Percentiles rank a stretch among this genome's conserved stretches.
These are phyloP conservation scores for Anagyrus pseudococci DNA, from an alignment of 2,888 invertebrate species.

Conservation along the genomic window DNA sequence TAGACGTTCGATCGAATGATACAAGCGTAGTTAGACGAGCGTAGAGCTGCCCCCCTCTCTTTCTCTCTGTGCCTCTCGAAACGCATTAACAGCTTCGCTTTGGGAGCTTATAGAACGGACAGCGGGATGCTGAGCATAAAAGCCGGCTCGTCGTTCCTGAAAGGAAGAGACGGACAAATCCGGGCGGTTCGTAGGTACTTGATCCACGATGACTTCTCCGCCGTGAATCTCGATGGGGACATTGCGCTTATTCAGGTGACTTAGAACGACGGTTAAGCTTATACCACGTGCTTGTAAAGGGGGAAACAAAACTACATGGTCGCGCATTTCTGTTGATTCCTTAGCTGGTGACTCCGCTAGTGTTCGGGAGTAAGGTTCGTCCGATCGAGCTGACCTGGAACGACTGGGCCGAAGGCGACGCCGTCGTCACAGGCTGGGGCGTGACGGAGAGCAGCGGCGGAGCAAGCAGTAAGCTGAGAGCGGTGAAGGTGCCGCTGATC, in stretches of 20 bases:
- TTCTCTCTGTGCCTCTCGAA: too few species aligned
- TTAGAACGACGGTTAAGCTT: too few species aligned
- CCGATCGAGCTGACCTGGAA: conserved; percentile 46
- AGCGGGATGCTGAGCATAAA: conserved; percentile 31
- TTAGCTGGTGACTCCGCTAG: conserved; percentile 47
- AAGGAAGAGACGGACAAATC: conserved; percentile 30
- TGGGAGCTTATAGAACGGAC: too few species aligned
- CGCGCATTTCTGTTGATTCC: too few species aligned
- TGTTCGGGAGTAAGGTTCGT: conserved; percentile 41
- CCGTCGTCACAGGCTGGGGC: conserved; percentile 56
- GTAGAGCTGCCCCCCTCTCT: too few species aligned
- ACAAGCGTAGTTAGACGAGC: too few species aligned
- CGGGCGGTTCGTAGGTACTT: conserved; percentile 35
- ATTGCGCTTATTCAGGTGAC: conserved; percentile 44
- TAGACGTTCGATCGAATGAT: neutral
- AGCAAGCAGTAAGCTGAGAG: conserved; percentile 46
- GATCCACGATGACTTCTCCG: conserved; percentile 49
- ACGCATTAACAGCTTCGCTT: too few species aligned
- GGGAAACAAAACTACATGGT: too few species aligned
- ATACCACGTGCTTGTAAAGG: too few species aligned
- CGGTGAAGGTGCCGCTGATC: conserved; percentile 52
- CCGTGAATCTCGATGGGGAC: conserved; percentile 49
- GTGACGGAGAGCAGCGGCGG: conserved; percentile 43
- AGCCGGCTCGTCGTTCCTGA: conserved; percentile 39
- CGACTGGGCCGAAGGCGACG: conserved; percentile 46